These are phyloP conservation scores for Esperia sulphurella DNA, from an alignment of 2,888 invertebrate species.

Conservation along the genomic window DNA sequence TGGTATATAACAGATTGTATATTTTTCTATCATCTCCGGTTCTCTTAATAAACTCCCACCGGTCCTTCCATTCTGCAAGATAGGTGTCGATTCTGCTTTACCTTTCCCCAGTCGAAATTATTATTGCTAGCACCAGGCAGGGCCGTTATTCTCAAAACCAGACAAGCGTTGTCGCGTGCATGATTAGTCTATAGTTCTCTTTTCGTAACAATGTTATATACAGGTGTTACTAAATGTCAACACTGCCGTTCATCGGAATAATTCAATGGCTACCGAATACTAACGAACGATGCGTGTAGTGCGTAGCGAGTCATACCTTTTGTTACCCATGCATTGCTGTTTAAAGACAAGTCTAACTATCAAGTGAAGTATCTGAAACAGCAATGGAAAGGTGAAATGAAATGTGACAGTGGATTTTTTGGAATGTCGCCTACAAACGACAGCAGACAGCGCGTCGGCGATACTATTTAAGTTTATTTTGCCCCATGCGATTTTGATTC, in stretches of 20 bases:
- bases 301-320: slow-evolving; percentile 18
- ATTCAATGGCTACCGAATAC: slow-evolving; percentile 15
- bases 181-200: neutral
- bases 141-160: too few relatives aligned
- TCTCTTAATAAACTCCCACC: too few relatives aligned
- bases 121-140: too few relatives aligned
- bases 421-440: slow-evolving; percentile 20
- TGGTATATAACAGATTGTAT: too few relatives aligned
- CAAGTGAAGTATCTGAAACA: slow-evolving; percentile 4
- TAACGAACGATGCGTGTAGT: slow-evolving; percentile 8
- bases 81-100: too few relatives aligned
- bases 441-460: slow-evolving; percentile 50
- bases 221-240: slow-evolving; percentile 19
- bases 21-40: too few relatives aligned
- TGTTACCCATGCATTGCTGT: slow-evolving; percentile 20
- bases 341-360: neutral
- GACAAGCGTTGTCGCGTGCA: too few relatives aligned
- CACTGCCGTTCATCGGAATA: slow-evolving; percentile 29
- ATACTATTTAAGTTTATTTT: slow-evolving; percentile 11
- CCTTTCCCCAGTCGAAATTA: too few relatives aligned
- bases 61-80: too few relatives aligned
- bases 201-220: neutral
- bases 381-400: slow-evolving; percentile 14
- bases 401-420: slow-evolving; percentile 7
- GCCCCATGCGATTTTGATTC: neutral